These are phyloP conservation scores for crab-eating macaque (Macaca fascicularis) DNA, from an alignment of 2,113 vertebrate genomes.

Conservation along the genomic window T2T-MFA8v1.1 NC_088377.1:85383501-85384000, in stretches of 20 bases:
- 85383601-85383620: constrained; percentile 92
- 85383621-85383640: constrained; percentile 85
- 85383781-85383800: background rate
- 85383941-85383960: background rate
- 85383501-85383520: fast-evolving
- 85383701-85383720: fast-evolving
- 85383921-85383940: no score
- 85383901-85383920: background rate
- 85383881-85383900: no score
- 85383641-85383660: constrained; percentile 89
- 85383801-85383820: no score
- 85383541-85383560: constrained; percentile 93
- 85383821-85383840: background rate
- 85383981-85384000: fast-evolving
- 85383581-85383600: constrained; percentile 94
- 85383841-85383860: background rate
- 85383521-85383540: fast-evolving
- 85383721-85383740: background rate
- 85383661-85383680: constrained; percentile 90
- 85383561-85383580: constrained; percentile 94
- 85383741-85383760: background rate
- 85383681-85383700: constrained; percentile 89
- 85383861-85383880: background rate
- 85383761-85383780: background rate
- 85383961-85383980: background rate